These are phyloP conservation scores for Tapirus terrestris DNA, from an alignment of 2,113 vertebrate genomes.

Conservation along the genomic window DNA sequence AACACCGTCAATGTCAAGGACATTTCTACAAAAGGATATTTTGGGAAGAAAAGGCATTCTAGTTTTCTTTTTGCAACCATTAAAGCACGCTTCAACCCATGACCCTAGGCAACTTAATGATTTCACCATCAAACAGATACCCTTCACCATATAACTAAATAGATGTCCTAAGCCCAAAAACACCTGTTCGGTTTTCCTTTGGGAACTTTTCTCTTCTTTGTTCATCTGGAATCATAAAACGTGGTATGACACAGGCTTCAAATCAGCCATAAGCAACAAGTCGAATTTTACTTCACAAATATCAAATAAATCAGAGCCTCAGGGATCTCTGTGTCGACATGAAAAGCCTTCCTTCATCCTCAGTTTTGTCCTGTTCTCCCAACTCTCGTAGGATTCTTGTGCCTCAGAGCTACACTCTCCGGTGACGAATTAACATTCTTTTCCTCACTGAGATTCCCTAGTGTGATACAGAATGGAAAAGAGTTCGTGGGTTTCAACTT, in stretches of 20 bases:
- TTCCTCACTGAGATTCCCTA: not conserved
- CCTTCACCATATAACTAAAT: conserved; percentile 30
- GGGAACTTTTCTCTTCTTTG: conserved; percentile 46
- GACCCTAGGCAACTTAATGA: not conserved
- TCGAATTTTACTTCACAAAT: conserved; percentile 54
- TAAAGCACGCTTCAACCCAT: not conserved
- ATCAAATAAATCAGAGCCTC: conserved; percentile 61
- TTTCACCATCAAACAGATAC: conserved; percentile 38
- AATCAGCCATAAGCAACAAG: conserved; percentile 55
- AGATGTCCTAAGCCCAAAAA: conserved; percentile 8
- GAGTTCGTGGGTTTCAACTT: not conserved
- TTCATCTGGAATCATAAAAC: conserved; percentile 61
- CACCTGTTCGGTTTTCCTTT: conserved; percentile 42
- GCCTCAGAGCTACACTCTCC: conserved; percentile 17
- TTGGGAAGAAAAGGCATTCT: not conserved
- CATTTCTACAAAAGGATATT: not conserved
- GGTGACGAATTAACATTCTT: not conserved
- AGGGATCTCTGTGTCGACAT: not conserved
- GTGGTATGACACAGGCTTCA: conserved; percentile 26
- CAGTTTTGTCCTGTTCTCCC: conserved; percentile 13
- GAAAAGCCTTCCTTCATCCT: conserved; percentile 49
- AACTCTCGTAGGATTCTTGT: not conserved
- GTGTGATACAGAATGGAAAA: not conserved
- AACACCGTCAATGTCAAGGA: not conserved
- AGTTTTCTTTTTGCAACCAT: conserved; percentile 32